Evolutionary conservation across 2,113 vertebrate genomes (phyloP).

Genomic region (Paratilapia polleni): DNA sequence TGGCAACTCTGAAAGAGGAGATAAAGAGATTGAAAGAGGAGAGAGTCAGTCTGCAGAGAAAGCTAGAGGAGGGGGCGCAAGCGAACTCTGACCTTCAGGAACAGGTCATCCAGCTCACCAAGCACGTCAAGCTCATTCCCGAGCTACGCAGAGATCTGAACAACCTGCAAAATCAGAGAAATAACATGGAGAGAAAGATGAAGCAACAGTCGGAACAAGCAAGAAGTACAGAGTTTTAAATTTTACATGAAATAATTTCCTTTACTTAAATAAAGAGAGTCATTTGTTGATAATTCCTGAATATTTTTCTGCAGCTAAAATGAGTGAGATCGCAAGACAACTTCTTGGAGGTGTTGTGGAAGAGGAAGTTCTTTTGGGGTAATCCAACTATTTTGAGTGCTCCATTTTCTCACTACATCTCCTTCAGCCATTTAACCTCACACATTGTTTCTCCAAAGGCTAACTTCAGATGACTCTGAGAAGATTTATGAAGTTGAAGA

Average conservation of each 20-base stretch:
- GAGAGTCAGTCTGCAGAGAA: slow-evolving; percentile 76
- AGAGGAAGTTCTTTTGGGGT: slow-evolving; percentile 86
- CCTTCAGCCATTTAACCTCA: background rate
- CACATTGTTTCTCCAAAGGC: slow-evolving; percentile 72
- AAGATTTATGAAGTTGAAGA: slow-evolving; percentile 88
- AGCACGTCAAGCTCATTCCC: slow-evolving; percentile 87
- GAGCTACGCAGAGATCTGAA: slow-evolving; percentile 91
- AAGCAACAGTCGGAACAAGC: slow-evolving; percentile 87
- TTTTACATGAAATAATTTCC: background rate
- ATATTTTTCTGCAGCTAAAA: slow-evolving; percentile 83
- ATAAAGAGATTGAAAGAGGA: slow-evolving; percentile 84
- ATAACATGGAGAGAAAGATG: slow-evolving; percentile 85
- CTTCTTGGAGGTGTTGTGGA: slow-evolving; percentile 88
- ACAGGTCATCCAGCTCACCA: slow-evolving; percentile 86
- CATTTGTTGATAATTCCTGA: background rate
- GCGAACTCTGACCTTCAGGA: slow-evolving; percentile 82
- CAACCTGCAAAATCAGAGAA: slow-evolving; percentile 86
- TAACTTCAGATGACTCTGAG: slow-evolving; percentile 83
- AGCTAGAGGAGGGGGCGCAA: slow-evolving; percentile 80
- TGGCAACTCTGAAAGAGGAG: slow-evolving; percentile 83
- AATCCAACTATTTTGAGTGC: background rate
- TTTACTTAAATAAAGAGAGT: background rate
- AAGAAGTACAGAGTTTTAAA: slow-evolving; percentile 80
- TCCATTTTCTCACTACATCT: background rate
- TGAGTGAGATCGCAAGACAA: slow-evolving; percentile 86